Conservation (phyloP, 2,797 vertebrate genomes). For the Eulemur rubriventer region DNA sequence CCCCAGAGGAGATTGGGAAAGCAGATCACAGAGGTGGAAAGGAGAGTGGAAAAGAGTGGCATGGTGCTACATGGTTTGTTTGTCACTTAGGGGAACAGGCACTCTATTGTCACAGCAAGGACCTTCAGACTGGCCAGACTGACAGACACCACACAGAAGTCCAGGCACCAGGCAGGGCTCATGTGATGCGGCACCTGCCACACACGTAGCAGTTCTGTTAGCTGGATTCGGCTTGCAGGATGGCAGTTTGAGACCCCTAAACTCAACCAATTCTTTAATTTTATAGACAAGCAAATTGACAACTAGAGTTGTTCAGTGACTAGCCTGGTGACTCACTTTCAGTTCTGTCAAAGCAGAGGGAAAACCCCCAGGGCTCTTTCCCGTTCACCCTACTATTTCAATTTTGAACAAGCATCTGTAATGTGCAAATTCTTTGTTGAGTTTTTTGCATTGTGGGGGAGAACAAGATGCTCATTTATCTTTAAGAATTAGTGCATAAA, state of each 20-base stretch:
- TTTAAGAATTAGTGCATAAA: background rate
- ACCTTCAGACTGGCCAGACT: background rate
- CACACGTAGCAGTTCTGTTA: background rate
- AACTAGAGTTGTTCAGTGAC: background rate
- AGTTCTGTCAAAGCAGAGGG: background rate
- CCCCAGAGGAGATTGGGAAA: background rate
- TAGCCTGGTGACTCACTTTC: background rate
- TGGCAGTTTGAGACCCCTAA: background rate
- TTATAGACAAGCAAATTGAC: background rate
- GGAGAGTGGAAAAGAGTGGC: background rate
- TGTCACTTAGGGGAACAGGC: background rate
- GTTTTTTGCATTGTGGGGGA: background rate
- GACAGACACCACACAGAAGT: background rate
- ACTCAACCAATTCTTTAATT: background rate
- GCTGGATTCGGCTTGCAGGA: background rate
- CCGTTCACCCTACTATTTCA: background rate
- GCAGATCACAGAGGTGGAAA: background rate
- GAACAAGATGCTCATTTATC: background rate
- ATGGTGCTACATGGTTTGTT: background rate
- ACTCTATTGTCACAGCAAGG: background rate
- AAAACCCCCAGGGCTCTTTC: background rate
- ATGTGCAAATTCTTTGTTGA: background rate
- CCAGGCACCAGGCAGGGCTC: background rate
- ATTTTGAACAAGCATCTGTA: background rate
- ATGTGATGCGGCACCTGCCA: accelerated